Base-by-base conservation (phyloP, 2,113 vertebrate genomes). In the Porphyrio hochstetteri region DNA sequence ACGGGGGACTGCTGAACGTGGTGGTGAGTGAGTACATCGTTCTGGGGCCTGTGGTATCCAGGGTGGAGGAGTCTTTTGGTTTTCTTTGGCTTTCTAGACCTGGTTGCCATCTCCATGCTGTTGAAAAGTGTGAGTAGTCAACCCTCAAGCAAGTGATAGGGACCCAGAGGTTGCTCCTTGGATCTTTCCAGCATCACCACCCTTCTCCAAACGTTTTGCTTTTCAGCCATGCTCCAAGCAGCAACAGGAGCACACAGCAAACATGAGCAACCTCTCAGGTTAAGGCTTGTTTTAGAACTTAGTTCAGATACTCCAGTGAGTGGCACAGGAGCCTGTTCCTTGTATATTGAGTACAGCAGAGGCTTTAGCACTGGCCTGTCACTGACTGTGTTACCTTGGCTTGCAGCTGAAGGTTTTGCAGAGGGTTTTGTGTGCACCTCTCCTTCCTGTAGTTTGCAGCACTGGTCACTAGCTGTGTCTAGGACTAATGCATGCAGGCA, bases 1-100 rank as follows among this genome's bases (percentile, higher is more conserved):
- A 99, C 1, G 99, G 99, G 65, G 99, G 99, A 93, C 98, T 99
- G 91, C 98, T 99, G n/a, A 99, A 99, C 3, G 99, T 99, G 85
- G 99, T 99, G 98, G 99, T 99, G 97, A 98, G 99, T 98, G 57
- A 72, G 33, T 13, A 25, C 44, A 36, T 88, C 36, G 0, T 9
- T 7, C 80, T 4, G 3, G n/a, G 48, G 24, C 1, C 31, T 71
- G 9, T 4, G 29, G 21, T 21, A 29, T 33, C 0, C 0, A 24
- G 42, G 29, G 0, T 28, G 36, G 10, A 20, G 1, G 17, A 24
- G 0, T 2, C 52, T 28, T 19, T 9, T 21, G 3, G 6, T 40
- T 40, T 40, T 40, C 40, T 40, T 40, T 40, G 13, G 1, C 67
- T 83, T 81, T 20, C 8, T 27, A 61, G 19, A 18, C 33, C 18